Percentiles rank a stretch among this genome's conserved stretches.
Conservation (phyloP, 2,113 vertebrate species). For the Meles meles region DNA sequence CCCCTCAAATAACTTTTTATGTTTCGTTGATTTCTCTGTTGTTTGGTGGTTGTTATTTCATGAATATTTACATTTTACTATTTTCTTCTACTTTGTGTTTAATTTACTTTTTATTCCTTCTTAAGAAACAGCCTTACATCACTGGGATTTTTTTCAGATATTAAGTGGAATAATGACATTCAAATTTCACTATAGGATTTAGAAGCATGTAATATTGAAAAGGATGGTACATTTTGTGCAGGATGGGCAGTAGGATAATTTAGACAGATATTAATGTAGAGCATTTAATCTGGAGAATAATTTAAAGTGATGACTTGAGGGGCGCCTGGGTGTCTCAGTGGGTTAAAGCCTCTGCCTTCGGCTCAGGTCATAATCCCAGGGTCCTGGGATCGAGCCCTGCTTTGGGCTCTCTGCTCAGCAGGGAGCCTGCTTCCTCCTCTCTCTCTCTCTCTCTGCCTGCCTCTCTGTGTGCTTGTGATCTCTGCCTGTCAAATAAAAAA, state of each 20-base stretch:
- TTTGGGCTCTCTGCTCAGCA: too few relatives aligned
- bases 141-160: neutral
- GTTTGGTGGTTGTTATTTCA: neutral
- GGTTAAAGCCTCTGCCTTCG: too few relatives aligned
- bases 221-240: neutral
- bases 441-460: too few relatives aligned
- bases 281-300: neutral
- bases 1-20: neutral
- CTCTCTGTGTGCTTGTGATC: too few relatives aligned
- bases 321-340: too few relatives aligned
- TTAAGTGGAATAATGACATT: neutral
- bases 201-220: neutral
- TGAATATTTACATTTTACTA: neutral
- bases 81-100: neutral
- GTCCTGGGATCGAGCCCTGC: too few relatives aligned
- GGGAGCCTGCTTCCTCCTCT: too few relatives aligned
- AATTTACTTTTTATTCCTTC: neutral
- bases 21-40: neutral
- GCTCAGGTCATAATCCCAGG: too few relatives aligned
- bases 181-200: neutral
- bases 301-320: neutral
- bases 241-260: neutral
- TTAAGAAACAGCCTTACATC: neutral
- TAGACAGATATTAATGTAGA: neutral
- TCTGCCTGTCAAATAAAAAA: too few relatives aligned